Conservation (phyloP, 2,797 vertebrate genomes). For the Cryptoblepharus egeriae region DNA sequence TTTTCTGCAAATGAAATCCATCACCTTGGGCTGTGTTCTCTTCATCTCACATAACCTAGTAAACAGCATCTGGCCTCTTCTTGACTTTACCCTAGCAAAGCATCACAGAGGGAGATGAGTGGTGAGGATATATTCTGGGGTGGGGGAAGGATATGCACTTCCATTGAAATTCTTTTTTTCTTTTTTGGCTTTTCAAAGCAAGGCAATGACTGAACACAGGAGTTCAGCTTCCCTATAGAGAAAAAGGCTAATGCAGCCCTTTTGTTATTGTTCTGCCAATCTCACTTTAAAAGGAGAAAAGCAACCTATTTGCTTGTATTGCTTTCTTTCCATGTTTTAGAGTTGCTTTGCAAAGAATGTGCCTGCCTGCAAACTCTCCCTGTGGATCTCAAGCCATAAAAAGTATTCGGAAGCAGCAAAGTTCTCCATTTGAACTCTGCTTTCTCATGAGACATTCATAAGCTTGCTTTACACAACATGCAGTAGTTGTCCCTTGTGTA, state of each 20-base stretch:
- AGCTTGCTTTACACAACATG: neutral
- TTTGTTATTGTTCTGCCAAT: neutral
- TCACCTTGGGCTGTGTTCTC: neutral
- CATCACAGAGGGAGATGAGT: neutral
- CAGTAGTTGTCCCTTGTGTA: neutral
- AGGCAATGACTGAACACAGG: neutral
- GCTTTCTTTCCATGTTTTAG: neutral
- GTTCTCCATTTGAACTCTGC: neutral
- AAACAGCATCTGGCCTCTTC: neutral
- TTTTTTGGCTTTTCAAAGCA: neutral
- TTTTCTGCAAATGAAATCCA: constrained; percentile 34
- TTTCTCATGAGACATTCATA: neutral
- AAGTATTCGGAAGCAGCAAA: neutral
- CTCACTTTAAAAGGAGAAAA: neutral
- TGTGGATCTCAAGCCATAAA: neutral
- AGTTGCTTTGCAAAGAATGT: neutral
- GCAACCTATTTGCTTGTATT: neutral
- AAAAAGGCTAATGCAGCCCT: neutral
- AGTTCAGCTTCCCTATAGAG: neutral
- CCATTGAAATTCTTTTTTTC: neutral
- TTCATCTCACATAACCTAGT: neutral
- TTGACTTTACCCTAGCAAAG: neutral
- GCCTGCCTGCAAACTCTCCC: neutral
- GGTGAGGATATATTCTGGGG: neutral
- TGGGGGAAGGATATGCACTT: neutral